Percentiles rank a stretch among this genome's conserved stretches.
Conservation (phyloP, 1,140 invertebrate genomes). For the Colletes gigas region DNA sequence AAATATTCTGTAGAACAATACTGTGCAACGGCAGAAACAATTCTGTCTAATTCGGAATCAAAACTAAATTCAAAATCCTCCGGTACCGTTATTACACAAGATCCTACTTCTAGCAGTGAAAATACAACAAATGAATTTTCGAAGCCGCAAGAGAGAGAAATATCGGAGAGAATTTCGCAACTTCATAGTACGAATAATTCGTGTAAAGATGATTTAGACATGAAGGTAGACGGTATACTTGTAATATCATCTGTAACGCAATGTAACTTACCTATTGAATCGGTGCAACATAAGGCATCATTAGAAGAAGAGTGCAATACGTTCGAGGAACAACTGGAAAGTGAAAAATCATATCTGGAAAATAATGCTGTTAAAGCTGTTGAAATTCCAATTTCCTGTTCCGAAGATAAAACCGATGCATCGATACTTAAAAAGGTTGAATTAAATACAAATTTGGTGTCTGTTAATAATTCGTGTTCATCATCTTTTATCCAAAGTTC, state of each 20-base stretch:
- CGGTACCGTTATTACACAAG: slow-evolving; percentile 1
- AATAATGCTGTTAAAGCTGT: not conserved
- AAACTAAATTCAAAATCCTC: not conserved
- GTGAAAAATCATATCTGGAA: slow-evolving; percentile 1
- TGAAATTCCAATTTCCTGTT: not conserved
- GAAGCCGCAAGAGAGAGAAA: slow-evolving; percentile 4
- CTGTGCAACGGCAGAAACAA: not conserved
- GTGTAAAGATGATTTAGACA: not conserved
- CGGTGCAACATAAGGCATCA: not conserved
- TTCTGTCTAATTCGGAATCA: not conserved
- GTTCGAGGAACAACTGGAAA: slow-evolving; percentile 9
- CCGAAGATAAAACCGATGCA: slow-evolving; percentile 27
- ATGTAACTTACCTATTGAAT: slow-evolving; percentile 11
- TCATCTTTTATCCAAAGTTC: slow-evolving; percentile 16
- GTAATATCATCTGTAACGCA: slow-evolving; percentile 1
- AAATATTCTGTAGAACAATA: slow-evolving; percentile 13
- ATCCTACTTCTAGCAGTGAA: slow-evolving; percentile 41
- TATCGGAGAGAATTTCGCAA: not conserved
- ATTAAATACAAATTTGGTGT: slow-evolving; percentile 16
- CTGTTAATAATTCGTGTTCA: slow-evolving; percentile 20
- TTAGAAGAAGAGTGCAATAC: not conserved
- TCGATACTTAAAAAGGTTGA: slow-evolving; percentile 4
- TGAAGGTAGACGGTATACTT: slow-evolving; percentile 2
- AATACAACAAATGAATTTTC: not conserved
- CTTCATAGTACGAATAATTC: slow-evolving; percentile 33